A percentile compares a stretch with the other conserved stretches of the same genome.
These are phyloP conservation scores for Thalpophila matura DNA, from an alignment of 2,888 invertebrate species.

Conservation along the genomic window DNA sequence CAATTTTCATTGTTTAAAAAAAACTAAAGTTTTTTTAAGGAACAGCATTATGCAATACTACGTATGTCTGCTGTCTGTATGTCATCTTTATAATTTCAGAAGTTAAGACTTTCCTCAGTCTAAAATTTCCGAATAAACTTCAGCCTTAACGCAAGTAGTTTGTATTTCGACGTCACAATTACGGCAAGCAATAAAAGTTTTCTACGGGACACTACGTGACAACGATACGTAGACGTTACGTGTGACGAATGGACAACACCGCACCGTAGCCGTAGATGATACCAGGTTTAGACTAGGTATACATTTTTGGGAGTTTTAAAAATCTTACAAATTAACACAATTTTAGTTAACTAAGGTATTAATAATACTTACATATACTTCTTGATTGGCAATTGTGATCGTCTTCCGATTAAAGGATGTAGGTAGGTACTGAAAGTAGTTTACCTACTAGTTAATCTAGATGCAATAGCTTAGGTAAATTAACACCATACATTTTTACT, in stretches of 20 bases:
- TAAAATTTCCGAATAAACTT: slow-evolving; percentile 60
- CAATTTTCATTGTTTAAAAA: too few species aligned
- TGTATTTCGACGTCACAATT: slow-evolving; percentile 79
- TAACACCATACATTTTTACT: neutral
- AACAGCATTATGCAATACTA: neutral
- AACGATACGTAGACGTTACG: slow-evolving; percentile 81
- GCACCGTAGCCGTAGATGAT: slow-evolving; percentile 34
- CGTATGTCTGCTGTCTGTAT: neutral
- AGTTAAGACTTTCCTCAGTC: slow-evolving; percentile 15
- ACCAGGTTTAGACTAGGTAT: slow-evolving; percentile 29
- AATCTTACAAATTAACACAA: neutral
- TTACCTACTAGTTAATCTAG: too few species aligned
- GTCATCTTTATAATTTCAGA: slow-evolving; percentile 6
- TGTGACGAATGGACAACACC: slow-evolving; percentile 84
- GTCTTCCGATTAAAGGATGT: too few species aligned
- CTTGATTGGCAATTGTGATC: too few species aligned
- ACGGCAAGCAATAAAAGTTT: slow-evolving; percentile 84
- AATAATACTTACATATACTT: neutral
- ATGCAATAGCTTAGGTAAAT: too few species aligned
- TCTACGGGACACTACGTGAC: slow-evolving; percentile 80
- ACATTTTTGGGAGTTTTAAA: slow-evolving; percentile 18
- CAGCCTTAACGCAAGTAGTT: slow-evolving; percentile 65
- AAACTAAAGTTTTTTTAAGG: too few species aligned
- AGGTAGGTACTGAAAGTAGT: too few species aligned
- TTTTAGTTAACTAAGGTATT: too few species aligned